Conservation (phyloP, 2,888 invertebrate genomes). For the Alviniconcha strummeri region DNA sequence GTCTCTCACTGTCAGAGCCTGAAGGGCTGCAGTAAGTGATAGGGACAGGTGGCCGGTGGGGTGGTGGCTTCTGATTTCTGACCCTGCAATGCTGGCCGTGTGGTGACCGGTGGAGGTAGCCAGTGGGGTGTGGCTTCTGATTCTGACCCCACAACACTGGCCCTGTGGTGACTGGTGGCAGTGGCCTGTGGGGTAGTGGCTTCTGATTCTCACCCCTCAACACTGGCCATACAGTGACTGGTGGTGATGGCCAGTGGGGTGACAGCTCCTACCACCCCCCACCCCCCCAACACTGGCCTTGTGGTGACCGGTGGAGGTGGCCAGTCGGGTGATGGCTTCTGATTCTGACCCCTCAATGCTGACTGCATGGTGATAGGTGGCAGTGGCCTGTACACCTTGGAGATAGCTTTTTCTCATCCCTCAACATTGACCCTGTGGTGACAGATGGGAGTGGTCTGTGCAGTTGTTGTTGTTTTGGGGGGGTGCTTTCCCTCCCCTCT, state of each 20-base stretch:
- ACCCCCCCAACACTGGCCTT: too few relatives aligned
- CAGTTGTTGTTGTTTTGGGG: too few relatives aligned
- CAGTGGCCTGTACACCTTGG: neutral
- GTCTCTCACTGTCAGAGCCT: conserved; percentile 43
- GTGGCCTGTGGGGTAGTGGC: neutral
- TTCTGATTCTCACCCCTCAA: neutral
- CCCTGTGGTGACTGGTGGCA: conserved; percentile 26
- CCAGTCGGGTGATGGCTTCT: neutral
- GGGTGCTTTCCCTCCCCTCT: too few relatives aligned
- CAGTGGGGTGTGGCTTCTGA: neutral
- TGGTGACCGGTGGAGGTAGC: conserved; percentile 36
- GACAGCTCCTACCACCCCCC: too few relatives aligned
- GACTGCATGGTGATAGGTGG: conserved; percentile 27
- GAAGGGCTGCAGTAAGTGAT: conserved; percentile 50
- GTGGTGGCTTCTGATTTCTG: neutral
- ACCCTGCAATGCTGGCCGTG: too few relatives aligned
- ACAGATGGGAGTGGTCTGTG: neutral
- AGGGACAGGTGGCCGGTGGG: neutral
- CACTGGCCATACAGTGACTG: too few relatives aligned
- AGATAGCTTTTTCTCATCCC: neutral
- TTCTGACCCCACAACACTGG: neutral
- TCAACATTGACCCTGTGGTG: conserved; percentile 28
- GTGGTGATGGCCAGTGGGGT: too few relatives aligned
- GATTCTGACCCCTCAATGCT: neutral
- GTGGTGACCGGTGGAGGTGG: conserved; percentile 27